Conservation (phyloP, 2,797 vertebrate species). For the Loriculus beryllinus region DNA sequence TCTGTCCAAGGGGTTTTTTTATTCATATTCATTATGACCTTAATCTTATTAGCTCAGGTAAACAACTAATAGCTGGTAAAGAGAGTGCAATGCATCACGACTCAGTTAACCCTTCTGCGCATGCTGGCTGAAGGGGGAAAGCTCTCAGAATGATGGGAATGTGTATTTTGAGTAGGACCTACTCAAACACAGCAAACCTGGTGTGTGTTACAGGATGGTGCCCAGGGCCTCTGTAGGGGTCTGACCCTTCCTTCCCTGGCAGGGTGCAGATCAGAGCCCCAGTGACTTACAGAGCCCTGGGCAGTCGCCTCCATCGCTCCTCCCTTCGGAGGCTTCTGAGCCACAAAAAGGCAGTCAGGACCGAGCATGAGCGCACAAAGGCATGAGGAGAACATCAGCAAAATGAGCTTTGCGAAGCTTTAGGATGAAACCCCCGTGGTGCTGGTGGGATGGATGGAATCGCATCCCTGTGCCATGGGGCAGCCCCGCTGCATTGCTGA, state of each 20-base stretch:
- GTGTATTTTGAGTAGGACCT: fast-evolving
- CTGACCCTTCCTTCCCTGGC: too few species aligned
- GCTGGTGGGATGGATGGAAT: fast-evolving
- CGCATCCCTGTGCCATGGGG: fast-evolving
- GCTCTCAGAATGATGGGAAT: fast-evolving
- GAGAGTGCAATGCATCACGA: background rate
- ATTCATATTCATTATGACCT: background rate
- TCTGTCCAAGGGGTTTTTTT: background rate
- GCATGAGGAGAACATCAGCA: background rate
- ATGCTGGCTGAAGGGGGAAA: background rate
- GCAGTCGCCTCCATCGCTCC: fast-evolving
- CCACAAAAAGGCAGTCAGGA: background rate
- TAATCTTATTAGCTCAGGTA: conserved; percentile 55
- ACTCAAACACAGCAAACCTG: fast-evolving
- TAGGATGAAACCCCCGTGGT: fast-evolving
- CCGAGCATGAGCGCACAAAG: background rate
- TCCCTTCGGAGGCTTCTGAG: background rate
- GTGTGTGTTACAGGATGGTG: too few species aligned
- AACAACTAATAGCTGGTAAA: conserved; percentile 13
- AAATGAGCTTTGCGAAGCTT: background rate
- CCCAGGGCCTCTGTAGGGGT: background rate
- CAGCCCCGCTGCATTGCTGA: fast-evolving
- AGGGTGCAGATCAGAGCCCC: background rate
- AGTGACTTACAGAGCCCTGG: fast-evolving
- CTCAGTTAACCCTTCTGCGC: background rate